Conservation (phyloP, 37 sponge, comb jelly and placozoan genomes). For the Spongia lamella region DNA sequence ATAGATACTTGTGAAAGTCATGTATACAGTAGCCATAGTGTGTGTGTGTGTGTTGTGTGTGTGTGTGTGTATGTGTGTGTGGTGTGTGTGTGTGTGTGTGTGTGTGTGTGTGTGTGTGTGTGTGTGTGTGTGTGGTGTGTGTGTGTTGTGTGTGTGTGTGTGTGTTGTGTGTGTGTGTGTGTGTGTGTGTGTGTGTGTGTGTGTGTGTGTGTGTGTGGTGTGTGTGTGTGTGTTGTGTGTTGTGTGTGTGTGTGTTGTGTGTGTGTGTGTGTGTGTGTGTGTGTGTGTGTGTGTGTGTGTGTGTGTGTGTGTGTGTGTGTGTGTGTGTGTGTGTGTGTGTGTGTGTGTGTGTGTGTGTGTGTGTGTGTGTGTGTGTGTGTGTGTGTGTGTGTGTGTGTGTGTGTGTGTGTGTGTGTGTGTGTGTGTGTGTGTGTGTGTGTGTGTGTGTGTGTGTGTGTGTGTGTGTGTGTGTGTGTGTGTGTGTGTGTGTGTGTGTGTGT, state of each 20-base stretch:
- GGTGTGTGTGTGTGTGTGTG: no score
- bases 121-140: no score
- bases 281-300: neutral
- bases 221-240: no score
- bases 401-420: neutral
- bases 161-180: no score
- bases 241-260: no score
- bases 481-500: neutral
- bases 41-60: no score
- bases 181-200: constrained; percentile 3
- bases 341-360: neutral
- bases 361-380: neutral
- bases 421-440: neutral
- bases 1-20: no score
- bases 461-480: neutral
- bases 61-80: no score
- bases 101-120: neutral
- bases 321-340: neutral
- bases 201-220: no score
- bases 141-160: no score
- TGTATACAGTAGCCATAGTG: no score
- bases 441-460: neutral
- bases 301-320: neutral
- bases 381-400: neutral
- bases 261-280: no score